These are phyloP conservation scores for Himantopus leucocephalus DNA, from an alignment of 2,113 vertebrate species.

Conservation along the genomic window DNA sequence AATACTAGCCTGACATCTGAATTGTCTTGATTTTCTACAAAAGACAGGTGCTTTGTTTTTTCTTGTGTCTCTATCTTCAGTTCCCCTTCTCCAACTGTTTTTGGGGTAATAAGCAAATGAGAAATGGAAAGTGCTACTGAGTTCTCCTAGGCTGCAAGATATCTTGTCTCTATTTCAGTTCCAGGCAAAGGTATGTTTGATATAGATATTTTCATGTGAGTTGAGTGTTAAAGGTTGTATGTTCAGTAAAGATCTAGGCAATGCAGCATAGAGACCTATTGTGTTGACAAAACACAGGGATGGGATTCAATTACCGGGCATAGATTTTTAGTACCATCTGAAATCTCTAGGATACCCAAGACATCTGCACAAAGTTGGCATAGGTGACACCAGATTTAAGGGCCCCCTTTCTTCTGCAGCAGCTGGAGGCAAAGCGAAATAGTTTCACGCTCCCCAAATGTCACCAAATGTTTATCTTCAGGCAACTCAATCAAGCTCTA, in stretches of 20 bases:
- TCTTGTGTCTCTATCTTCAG: not conserved
- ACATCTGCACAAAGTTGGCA: not conserved
- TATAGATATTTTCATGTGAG: not conserved
- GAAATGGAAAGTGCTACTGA: not conserved
- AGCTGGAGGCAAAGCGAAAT: not conserved
- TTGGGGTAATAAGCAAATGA: not conserved
- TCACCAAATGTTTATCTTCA: not conserved
- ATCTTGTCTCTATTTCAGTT: not conserved
- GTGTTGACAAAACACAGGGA: not conserved
- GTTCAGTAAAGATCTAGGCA: not conserved
- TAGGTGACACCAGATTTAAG: not conserved
- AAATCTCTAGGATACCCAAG: not conserved
- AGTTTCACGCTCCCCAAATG: not conserved
- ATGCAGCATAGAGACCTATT: not conserved
- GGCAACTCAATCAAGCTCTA: not conserved
- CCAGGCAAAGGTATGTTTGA: not conserved
- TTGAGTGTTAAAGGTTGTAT: not conserved
- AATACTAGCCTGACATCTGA: not conserved
- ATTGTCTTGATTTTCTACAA: not conserved
- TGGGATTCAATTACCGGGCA: not conserved
- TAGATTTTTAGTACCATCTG: not conserved
- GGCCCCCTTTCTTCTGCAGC: not conserved
- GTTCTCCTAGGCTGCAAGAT: not conserved
- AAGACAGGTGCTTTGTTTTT: not conserved
- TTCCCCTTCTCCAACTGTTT: not conserved